Base-by-base conservation (phyloP, 2,888 invertebrate genomes). In the Drosophila paramelanica region DNA sequence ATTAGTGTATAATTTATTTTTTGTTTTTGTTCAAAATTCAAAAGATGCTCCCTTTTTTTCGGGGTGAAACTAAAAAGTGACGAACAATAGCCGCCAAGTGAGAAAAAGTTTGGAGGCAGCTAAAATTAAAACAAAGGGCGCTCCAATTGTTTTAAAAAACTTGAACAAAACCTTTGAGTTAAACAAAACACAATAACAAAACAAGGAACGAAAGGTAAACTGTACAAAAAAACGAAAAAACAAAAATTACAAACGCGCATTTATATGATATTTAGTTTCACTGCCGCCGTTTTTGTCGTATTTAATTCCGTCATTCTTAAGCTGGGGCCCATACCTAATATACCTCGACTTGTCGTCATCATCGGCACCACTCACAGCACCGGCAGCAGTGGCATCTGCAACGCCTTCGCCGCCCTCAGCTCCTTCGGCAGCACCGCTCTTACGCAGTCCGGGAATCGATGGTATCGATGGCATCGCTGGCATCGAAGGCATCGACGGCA, bases 261-360 rank as follows among this genome's bases (percentile, higher is more conserved):
- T 67, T 38, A 49, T 66, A 50, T 61, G 42, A 56, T 31, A 14
- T 45, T 57, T 43, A 56, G 68, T 72, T 69, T 55, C 46, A 58
- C 70, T 61, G 82, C 55, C 64, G 73, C 77, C 65, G 47, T 61
- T 70, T 41, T 25, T 65, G 59, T 67, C 53, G 85, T 84, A 87
- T 87, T 60, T 71, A 85, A 91, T 92, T 92, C 92, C 92, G 89
- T 92, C 92, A 92, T 92, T 92, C 93, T 91, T 89, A 83, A 92
- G 92, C 89, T 79, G 49, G 85, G 93, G 94, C 94, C 95, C 94
- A 93, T 95, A 95, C 94, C 94, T 95, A 94, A 93, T 94, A 93
- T 95, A 96, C 96, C 96, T 96, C 93, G 96, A 96, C 93, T 96
- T 96, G 93, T 97, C 97, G 92, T 97, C 97, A 93, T 97, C 97